Evolutionary conservation across 2,888 invertebrate genomes (phyloP).

Genomic region (Habroteleia sp.): DNA sequence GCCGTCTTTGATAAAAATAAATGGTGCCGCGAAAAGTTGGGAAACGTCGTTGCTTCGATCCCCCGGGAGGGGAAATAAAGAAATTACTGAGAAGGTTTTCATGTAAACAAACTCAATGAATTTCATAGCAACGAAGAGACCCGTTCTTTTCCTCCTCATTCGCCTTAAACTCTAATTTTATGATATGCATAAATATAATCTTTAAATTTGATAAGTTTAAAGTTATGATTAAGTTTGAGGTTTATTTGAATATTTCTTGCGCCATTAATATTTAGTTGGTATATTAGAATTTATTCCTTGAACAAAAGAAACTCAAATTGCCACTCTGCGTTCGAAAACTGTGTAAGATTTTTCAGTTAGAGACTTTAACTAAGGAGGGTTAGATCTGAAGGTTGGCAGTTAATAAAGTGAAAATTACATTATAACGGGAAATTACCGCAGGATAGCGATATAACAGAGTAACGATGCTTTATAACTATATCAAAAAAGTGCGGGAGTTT

Average conservation of each 20-base stretch:
- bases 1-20: constrained; percentile 79
- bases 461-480: constrained; percentile 79
- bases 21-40: constrained; percentile 75
- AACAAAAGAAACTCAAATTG: no score
- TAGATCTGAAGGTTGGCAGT: constrained; percentile 64
- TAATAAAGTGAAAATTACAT: constrained; percentile 78
- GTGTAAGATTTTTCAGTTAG: constrained; percentile 33
- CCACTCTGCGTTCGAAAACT: no score
- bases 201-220: no score
- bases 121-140: constrained; percentile 64
- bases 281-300: no score
- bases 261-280: no score
- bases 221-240: no score
- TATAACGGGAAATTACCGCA: constrained; percentile 73
- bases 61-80: constrained; percentile 76
- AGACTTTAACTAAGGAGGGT: constrained; percentile 44
- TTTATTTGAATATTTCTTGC: no score
- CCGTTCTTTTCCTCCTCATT: constrained; percentile 16
- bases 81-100: constrained; percentile 75
- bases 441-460: constrained; percentile 76
- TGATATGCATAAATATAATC: no score
- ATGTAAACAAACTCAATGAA: constrained; percentile 73
- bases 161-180: constrained; percentile 20
- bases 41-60: constrained; percentile 55
- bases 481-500: constrained; percentile 70